These are phyloP conservation scores for Bubo blakistoni DNA, from an alignment of 2,113 vertebrate species.

Conservation along the genomic window DNA sequence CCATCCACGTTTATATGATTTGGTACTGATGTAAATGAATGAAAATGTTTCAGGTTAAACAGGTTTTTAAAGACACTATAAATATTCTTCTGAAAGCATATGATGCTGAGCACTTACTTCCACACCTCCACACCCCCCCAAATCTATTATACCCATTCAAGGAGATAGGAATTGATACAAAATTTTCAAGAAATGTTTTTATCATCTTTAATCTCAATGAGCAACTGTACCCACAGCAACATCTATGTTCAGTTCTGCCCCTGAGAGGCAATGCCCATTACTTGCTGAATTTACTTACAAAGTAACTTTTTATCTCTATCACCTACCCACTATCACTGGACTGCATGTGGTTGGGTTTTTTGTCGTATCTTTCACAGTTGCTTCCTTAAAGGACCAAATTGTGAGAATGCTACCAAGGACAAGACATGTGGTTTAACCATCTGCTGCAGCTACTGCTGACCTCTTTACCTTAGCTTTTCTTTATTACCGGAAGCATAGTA, in stretches of 20 bases:
- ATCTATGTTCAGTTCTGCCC: not conserved
- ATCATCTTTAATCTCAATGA: not conserved
- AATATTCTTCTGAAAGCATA: not conserved
- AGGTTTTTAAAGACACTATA: not conserved
- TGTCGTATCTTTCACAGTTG: not conserved
- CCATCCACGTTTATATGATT: not conserved
- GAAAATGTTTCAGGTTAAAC: not conserved
- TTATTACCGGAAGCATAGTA: not conserved
- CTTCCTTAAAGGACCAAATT: not conserved
- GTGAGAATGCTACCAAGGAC: not conserved
- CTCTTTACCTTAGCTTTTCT: constrained; percentile 5
- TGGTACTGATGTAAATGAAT: not conserved
- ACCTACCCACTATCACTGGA: not conserved
- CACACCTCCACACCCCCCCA: accelerated
- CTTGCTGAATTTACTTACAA: not conserved
- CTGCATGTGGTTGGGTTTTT: accelerated
- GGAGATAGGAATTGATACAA: not conserved
- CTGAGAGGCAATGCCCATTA: not conserved
- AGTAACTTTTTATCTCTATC: not conserved
- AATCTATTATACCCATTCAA: not conserved
- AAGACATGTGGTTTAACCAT: not conserved
- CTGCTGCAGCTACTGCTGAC: not conserved
- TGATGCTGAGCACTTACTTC: not conserved
- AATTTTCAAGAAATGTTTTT: not conserved
- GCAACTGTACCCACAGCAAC: not conserved